Evolutionary conservation across 2,888 invertebrate species (phyloP).

Genomic region (Eupeodes luniger): DNA sequence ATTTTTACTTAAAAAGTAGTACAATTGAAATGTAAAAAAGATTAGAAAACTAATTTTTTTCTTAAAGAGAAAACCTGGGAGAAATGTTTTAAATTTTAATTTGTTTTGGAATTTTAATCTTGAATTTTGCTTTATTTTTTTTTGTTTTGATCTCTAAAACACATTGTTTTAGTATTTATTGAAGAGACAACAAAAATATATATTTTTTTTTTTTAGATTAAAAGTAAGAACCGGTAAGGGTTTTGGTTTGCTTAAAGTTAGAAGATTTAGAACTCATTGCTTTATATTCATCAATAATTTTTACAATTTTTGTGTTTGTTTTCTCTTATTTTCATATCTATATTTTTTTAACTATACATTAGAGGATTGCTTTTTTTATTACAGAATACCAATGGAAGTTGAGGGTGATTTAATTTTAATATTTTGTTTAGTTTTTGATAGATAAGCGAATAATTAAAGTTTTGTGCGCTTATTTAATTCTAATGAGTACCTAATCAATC

Average conservation of each 20-base stretch:
- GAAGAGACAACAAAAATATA: conserved; percentile 32
- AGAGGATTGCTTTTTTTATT: conserved; percentile 47
- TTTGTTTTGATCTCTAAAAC: conserved; percentile 16
- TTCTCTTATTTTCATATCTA: not conserved
- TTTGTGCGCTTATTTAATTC: conserved; percentile 33
- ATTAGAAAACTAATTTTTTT: conserved; percentile 63
- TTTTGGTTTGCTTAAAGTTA: conserved; percentile 75
- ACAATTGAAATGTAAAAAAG: conserved; percentile 69
- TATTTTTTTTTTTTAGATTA: conserved; percentile 47
- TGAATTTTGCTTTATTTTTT: conserved; percentile 40
- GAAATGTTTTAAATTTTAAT: conserved; percentile 34
- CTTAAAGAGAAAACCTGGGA: conserved; percentile 67
- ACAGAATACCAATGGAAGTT: conserved; percentile 35
- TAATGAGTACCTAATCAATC: conserved; percentile 1
- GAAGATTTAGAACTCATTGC: conserved; percentile 80
- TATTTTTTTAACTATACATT: conserved; percentile 45
- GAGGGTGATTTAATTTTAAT: conserved; percentile 27
- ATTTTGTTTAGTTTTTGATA: not conserved
- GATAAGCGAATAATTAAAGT: conserved; percentile 25
- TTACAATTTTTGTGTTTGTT: conserved; percentile 35
- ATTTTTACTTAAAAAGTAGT: conserved; percentile 76
- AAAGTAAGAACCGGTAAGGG: conserved; percentile 63
- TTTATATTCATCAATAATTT: conserved; percentile 74
- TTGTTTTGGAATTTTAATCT: conserved; percentile 38
- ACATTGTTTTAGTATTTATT: conserved; percentile 12